Evolutionary conservation across 2,888 invertebrate genomes (phyloP), one percentile per base, ranked within the genome.

Genomic region (Ctenicera cuprea): DNA sequence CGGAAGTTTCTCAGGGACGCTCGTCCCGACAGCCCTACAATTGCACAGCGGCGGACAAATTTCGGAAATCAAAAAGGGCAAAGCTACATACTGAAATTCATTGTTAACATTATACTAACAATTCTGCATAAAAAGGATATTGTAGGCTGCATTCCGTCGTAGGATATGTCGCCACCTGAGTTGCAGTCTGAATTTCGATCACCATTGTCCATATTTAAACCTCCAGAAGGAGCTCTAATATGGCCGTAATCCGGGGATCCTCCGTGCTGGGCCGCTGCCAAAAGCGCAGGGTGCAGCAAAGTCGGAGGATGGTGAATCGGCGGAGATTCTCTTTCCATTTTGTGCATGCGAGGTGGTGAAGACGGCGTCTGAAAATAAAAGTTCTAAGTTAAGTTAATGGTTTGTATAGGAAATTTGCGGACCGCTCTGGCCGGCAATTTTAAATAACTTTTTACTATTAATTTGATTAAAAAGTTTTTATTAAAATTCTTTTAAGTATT

Each of bases 71-170:
- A 1, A 8, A 41, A 26, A 26, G 5, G 26, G 26, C 41, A 41
- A 41, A 41, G 2, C 41, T n/a, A n/a, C n/a, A n/a, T 41, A 41
- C 41, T 41, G 41, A 41, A 12, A 41, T 4, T 20, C 48, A 20
- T 48, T 50, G 12, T 20, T 57, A 30, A 26, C 4, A 11, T 18
- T 66, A 72, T 73, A 73, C 73, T 73, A 73, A 73, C 73, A 74
- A 71, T 83, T 82, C 86, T 86, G 86, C 84, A 92, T 90, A 91
- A 92, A 95, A 96, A 96, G 94, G 96, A 96, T 95, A 97, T 96
- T 92, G 96, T 95, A 93, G 96, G 95, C 90, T 95, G 95, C 89
- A 95, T 92, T 88, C 95, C 95, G 88, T 96, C 97, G 91, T 95
- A 96, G 85, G 93, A 93, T 89, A 95, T 94, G 88, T 96, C 96